phyloP scores from a whole-genome alignment of 2,888 invertebrate species.

The Minunthozetes semirufus region DNA sequence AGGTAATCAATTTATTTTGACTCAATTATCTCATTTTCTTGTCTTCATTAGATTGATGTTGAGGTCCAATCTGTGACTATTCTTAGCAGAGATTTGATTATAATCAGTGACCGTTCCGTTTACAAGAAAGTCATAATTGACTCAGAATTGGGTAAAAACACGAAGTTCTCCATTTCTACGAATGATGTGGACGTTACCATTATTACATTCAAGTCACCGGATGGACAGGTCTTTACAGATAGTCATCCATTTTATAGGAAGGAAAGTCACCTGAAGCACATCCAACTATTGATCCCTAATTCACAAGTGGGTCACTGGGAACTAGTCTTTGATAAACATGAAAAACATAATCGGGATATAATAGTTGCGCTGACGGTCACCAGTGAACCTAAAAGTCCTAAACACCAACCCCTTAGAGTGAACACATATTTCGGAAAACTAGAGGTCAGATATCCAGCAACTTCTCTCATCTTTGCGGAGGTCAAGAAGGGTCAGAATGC shows the following conservation, averaged over 20 bases:
- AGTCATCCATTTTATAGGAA: neutral
- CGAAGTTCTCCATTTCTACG: slow-evolving; percentile 40
- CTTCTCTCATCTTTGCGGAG: slow-evolving; percentile 43
- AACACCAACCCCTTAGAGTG: slow-evolving; percentile 51
- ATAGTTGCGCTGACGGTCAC: slow-evolving; percentile 57
- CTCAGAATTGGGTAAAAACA: slow-evolving; percentile 43
- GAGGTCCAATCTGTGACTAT: neutral
- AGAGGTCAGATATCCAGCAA: slow-evolving; percentile 42
- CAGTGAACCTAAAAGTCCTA: slow-evolving; percentile 53
- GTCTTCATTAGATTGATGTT: neutral
- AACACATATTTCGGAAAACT: slow-evolving; percentile 50
- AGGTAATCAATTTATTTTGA: slow-evolving; percentile 42
- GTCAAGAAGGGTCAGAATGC: slow-evolving; percentile 43
- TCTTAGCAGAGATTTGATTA: slow-evolving; percentile 27
- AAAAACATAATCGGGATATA: neutral
- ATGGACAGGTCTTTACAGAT: neutral
- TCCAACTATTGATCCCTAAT: neutral
- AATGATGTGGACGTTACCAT: slow-evolving; percentile 33
- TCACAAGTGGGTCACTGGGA: slow-evolving; percentile 3
- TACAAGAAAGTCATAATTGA: slow-evolving; percentile 38
- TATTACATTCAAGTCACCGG: slow-evolving; percentile 46
- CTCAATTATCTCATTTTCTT: slow-evolving; percentile 40
- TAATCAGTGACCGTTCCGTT: slow-evolving; percentile 44
- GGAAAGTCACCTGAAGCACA: neutral
- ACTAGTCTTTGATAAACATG: neutral